Conservation (phyloP, 1,140 invertebrate species). For the Macrobrachium rosenbergii region DNA sequence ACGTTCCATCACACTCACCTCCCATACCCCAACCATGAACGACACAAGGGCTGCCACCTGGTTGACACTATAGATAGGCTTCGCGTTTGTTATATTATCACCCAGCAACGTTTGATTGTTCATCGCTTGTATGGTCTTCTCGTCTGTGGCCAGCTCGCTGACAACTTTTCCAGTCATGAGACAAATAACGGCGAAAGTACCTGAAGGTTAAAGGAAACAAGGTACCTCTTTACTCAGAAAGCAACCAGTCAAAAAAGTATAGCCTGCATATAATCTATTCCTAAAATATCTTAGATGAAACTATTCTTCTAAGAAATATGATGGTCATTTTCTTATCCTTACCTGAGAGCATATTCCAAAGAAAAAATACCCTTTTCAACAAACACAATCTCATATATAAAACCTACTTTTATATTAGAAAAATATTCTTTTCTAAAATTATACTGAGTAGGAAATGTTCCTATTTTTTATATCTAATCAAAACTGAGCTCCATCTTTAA, state of each 20-base stretch:
- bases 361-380: no score
- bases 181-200: constrained; percentile 89
- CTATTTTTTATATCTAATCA: no score
- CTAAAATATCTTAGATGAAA: background rate
- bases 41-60: constrained; percentile 81
- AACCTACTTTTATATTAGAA: no score
- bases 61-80: constrained; percentile 73
- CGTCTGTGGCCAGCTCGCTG: constrained; percentile 67
- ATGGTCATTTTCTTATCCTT: no score
- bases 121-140: background rate
- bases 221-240: background rate
- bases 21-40: constrained; percentile 79
- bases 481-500: no score
- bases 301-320: no score
- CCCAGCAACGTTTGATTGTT: background rate
- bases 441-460: no score
- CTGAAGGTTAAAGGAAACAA: constrained; percentile 69
- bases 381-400: no score
- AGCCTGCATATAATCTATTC: background rate
- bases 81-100: background rate
- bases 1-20: constrained; percentile 72
- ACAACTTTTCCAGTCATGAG: constrained; percentile 89
- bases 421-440: no score
- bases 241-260: no score
- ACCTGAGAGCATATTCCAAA: no score